phyloP scores from a whole-genome alignment of 2,113 vertebrate genomes.

The Hippocampus barbouri region DNA sequence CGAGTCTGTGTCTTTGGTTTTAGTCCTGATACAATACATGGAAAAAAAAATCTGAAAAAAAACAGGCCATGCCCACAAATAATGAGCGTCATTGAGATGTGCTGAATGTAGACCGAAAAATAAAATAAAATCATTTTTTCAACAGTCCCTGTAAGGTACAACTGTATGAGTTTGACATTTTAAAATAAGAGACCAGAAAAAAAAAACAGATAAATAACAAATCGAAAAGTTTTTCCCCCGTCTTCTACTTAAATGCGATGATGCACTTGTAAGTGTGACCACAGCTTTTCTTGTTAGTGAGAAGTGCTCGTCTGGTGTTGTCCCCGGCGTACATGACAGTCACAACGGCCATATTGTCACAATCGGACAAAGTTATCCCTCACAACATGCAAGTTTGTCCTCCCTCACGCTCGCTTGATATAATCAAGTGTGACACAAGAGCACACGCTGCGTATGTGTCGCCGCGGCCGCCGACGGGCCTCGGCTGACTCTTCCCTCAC shows the following conservation, averaged over 20 bases:
- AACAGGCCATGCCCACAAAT: too few species aligned
- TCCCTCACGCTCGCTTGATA: conserved; percentile 74
- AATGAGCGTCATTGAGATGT: too few species aligned
- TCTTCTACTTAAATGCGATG: neutral
- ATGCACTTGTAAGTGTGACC: neutral
- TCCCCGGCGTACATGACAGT: neutral
- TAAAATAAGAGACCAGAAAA: neutral
- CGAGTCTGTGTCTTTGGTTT: too few species aligned
- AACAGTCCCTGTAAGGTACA: too few species aligned
- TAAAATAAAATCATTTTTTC: too few species aligned
- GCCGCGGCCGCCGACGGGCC: conserved; percentile 54
- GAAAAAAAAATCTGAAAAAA: too few species aligned
- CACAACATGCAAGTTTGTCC: neutral
- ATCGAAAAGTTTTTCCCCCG: neutral
- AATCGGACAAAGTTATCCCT: neutral
- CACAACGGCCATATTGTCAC: neutral
- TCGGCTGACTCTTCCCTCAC: conserved; percentile 69
- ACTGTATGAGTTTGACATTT: neutral
- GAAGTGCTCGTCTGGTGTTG: neutral
- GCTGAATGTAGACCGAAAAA: too few species aligned
- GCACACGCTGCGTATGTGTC: conserved; percentile 70
- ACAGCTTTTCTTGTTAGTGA: neutral
- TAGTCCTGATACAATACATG: too few species aligned
- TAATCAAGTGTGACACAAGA: conserved; percentile 99
- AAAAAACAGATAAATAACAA: neutral